phyloP scores from a whole-genome alignment of 2,888 invertebrate species.

The Trichogramma dendrolimi region DNA sequence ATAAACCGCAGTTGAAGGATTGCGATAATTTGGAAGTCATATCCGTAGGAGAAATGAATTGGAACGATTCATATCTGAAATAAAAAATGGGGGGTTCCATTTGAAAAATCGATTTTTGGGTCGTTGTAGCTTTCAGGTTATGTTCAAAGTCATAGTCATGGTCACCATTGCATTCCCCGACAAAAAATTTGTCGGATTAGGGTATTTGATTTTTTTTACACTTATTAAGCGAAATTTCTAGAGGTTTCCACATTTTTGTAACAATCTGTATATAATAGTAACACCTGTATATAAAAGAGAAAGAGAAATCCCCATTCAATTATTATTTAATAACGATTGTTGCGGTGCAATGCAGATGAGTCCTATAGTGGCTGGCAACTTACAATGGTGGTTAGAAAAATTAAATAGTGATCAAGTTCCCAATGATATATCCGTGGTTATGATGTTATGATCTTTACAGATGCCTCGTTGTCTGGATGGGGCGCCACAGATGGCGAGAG shows the following conservation, averaged over 20 bases:
- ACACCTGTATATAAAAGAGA: too few species aligned
- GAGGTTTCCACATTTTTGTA: constrained; percentile 8
- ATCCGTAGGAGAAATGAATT: too few species aligned
- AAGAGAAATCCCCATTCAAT: constrained; percentile 4
- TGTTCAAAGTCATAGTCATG: too few species aligned
- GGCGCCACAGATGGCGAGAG: background rate
- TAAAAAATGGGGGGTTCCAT: too few species aligned
- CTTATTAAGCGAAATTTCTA: background rate
- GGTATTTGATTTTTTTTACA: constrained; percentile 1
- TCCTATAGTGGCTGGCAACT: background rate
- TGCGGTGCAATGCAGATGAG: background rate
- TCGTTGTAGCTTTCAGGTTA: too few species aligned
- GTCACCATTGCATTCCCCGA: too few species aligned
- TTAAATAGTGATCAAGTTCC: background rate
- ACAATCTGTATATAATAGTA: too few species aligned
- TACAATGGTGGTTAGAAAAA: constrained; percentile 17
- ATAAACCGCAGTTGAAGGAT: too few species aligned
- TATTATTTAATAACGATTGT: background rate
- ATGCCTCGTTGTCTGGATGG: too few species aligned
- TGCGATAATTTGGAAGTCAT: too few species aligned
- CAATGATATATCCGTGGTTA: background rate
- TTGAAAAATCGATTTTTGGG: too few species aligned
- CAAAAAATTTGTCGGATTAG: background rate
- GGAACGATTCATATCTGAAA: too few species aligned
- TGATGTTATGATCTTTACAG: background rate